Base-by-base conservation (phyloP, 2,797 vertebrate genomes). In the Eidolon dupreanum region DNA sequence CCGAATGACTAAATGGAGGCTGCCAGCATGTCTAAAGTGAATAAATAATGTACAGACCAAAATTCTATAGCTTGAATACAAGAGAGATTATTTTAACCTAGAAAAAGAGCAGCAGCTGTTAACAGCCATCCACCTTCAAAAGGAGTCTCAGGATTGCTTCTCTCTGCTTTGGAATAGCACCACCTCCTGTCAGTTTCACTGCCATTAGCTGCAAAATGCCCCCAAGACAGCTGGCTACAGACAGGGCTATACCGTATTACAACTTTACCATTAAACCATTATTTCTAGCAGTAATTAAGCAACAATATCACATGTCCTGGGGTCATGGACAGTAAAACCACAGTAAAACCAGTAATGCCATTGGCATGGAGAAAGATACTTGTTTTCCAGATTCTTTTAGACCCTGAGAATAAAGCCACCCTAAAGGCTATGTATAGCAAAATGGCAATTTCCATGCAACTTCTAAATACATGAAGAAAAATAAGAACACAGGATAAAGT, bases 381-480 rank as follows among this genome's bases (percentile, higher is more conserved):
- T 79, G n/a, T 73, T 88, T 85, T 84, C 66, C 38, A 85, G 4
- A 31, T 84, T 81, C 4, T 11, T 75, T 91, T 95, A 81, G n/a
- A 33, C 43, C 24, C 65, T 79, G 33, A 91, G 63, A 93, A 89
- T 33, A 46, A 92, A 86, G 66, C 19, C 65, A 59, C 31, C 16
- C 5, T 31, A 26, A 88, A 84, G 19, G 2, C 28, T 59, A 33
- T 31, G 33, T 41, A n/a, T 46, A 63, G 78, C 8, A 88, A 94
- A 95, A 88, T 0, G 94, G 13, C 26, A 71, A 88, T 38, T 91
- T 53, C 53, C 59, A 65, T 87, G 53, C 31, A 82, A 61, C 24
- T 90, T 90, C 15, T 19, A 93, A 79, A 8, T 51, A 38, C 51
- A 17, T 46, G 24, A 74, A 94, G 85, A 94, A 94, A 96, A 93